A percentile compares a stretch with the other conserved stretches of the same genome.
Evolutionary conservation across 2,113 vertebrate genomes (phyloP).

Genomic region (Myrmecophaga tridactyla): DNA sequence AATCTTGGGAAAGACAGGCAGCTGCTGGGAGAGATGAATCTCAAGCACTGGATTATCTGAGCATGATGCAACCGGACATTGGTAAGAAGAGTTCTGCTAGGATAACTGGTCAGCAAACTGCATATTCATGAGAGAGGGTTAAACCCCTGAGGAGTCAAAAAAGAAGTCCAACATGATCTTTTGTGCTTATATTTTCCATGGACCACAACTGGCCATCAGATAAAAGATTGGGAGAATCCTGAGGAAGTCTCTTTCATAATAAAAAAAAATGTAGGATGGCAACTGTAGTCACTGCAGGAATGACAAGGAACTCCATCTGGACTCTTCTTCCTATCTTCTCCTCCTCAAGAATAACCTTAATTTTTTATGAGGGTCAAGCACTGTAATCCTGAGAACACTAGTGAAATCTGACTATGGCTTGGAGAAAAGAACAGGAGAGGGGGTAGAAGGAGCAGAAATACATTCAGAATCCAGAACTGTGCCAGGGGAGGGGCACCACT

Average conservation of each 20-base stretch:
- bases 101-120: background rate
- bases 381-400: background rate
- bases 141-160: background rate
- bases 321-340: background rate
- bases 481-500: background rate
- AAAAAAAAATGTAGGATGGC: background rate
- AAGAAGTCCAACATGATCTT: background rate
- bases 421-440: background rate
- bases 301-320: background rate
- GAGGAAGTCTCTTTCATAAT: background rate
- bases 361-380: background rate
- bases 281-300: background rate
- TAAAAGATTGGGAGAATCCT: background rate
- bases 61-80: background rate
- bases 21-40: background rate
- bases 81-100: background rate
- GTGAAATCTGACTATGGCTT: background rate
- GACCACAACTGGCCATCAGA: background rate
- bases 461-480: background rate
- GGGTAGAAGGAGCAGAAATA: background rate
- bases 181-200: background rate
- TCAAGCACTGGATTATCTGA: background rate
- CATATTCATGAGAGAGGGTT: background rate
- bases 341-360: background rate
- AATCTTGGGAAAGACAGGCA: background rate